Evolutionary conservation across 2,888 invertebrate genomes (phyloP).

Genomic region (Lasioglossum pauxillum): DNA sequence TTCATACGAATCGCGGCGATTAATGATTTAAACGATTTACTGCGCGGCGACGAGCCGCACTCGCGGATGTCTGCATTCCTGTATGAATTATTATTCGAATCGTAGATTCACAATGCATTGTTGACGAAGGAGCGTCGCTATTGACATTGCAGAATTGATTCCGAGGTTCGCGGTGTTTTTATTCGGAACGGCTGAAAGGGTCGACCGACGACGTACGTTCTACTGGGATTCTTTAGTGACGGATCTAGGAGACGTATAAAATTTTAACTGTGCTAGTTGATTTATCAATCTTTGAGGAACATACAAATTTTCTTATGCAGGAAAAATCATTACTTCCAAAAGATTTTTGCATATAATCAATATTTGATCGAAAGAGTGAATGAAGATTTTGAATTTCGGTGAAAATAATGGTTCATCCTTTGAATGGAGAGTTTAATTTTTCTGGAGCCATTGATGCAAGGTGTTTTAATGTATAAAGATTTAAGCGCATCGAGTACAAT

Average conservation of each 20-base stretch:
- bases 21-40: neutral
- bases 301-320: neutral
- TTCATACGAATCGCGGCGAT: neutral
- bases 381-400: neutral
- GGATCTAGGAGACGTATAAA: neutral
- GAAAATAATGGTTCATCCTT: neutral
- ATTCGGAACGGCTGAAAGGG: neutral
- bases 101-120: neutral
- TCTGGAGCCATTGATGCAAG: neutral
- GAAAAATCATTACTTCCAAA: neutral
- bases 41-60: neutral
- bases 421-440: neutral
- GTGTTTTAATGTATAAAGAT: neutral
- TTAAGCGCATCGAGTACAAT: neutral
- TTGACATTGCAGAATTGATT: neutral
- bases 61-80: neutral
- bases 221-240: neutral
- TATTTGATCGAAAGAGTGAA: neutral
- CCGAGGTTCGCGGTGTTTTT: neutral
- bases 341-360: neutral
- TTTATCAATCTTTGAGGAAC: neutral
- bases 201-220: neutral
- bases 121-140: neutral
- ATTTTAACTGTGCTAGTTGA: neutral
- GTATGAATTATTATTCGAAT: neutral